These are phyloP conservation scores for Parasteatoda lunata DNA, from an alignment of 2,888 invertebrate species.

Conservation along the genomic window DNA sequence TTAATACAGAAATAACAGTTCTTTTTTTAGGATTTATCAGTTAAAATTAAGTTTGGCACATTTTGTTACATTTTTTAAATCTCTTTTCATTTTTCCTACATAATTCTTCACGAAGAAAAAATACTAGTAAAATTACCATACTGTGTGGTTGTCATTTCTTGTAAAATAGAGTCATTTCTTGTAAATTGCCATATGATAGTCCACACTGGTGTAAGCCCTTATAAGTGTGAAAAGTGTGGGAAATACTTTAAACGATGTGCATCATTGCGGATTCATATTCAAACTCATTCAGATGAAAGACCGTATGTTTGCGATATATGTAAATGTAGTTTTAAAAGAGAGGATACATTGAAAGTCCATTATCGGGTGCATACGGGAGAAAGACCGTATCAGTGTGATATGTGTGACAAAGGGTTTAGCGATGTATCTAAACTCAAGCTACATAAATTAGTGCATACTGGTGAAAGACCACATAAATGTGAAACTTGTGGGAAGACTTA, in stretches of 20 bases:
- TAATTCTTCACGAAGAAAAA: too few relatives aligned
- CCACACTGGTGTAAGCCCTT: not conserved
- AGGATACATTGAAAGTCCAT: not conserved
- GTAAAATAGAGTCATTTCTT: too few relatives aligned
- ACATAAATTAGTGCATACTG: conserved; percentile 99
- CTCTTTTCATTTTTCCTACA: too few relatives aligned
- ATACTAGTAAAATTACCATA: too few relatives aligned
- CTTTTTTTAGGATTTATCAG: too few relatives aligned
- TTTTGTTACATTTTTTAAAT: too few relatives aligned
- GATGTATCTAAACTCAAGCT: conserved; percentile 96
- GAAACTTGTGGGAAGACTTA: conserved; percentile 98
- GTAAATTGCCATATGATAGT: too few relatives aligned
- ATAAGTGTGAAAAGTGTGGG: not conserved
- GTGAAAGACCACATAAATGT: conserved; percentile 97
- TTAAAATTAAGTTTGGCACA: too few relatives aligned
- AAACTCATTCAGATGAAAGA: conserved; percentile 5
- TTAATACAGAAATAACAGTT: too few relatives aligned
- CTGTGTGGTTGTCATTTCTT: too few relatives aligned
- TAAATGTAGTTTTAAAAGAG: not conserved
- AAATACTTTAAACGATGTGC: not conserved
- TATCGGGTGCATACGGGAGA: conserved; percentile 7
- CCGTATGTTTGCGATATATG: conserved; percentile 9
- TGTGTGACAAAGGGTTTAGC: conserved; percentile 96
- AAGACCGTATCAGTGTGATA: conserved; percentile 95
- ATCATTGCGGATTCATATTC: not conserved